phyloP scores from a whole-genome alignment of 2,888 invertebrate species.

The Athetis lepigone region DNA sequence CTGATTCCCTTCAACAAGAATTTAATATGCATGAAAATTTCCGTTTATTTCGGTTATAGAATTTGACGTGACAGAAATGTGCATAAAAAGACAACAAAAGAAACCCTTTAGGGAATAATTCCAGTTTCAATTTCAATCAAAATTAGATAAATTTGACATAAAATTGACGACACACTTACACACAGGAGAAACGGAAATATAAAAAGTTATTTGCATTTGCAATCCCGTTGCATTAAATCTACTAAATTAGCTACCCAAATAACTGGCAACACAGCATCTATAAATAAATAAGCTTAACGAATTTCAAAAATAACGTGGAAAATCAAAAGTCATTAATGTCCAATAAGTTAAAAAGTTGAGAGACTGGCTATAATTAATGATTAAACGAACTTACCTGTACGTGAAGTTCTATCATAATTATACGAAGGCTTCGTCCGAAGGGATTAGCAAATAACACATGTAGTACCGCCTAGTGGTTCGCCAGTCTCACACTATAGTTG shows the following conservation, averaged over 20 bases:
- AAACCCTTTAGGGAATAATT: constrained; percentile 20
- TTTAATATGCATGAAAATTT: constrained; percentile 30
- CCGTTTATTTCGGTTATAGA: constrained; percentile 13
- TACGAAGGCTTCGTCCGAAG: too few species aligned
- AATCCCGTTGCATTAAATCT: constrained; percentile 64
- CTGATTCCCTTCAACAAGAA: constrained; percentile 31
- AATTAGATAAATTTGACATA: constrained; percentile 57
- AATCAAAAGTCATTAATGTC: constrained; percentile 90
- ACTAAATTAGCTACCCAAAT: constrained; percentile 71
- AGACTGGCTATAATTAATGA: constrained; percentile 81
- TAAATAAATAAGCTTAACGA: constrained; percentile 73
- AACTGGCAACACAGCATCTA: constrained; percentile 71
- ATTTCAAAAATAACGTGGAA: constrained; percentile 80
- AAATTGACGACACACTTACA: constrained; percentile 34
- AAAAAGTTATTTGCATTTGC: constrained; percentile 65
- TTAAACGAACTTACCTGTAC: too few species aligned
- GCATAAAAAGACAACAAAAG: constrained; percentile 14
- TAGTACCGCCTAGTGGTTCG: too few species aligned
- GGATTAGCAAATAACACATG: too few species aligned
- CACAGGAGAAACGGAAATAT: constrained; percentile 40
- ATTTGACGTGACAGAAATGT: constrained; percentile 18
- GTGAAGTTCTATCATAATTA: too few species aligned
- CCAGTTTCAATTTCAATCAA: constrained; percentile 21
- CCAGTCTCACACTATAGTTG: too few species aligned
- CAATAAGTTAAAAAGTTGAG: constrained; percentile 90